phyloP scores from a whole-genome alignment of 2,888 invertebrate species.

The Arctia plantaginis region DNA sequence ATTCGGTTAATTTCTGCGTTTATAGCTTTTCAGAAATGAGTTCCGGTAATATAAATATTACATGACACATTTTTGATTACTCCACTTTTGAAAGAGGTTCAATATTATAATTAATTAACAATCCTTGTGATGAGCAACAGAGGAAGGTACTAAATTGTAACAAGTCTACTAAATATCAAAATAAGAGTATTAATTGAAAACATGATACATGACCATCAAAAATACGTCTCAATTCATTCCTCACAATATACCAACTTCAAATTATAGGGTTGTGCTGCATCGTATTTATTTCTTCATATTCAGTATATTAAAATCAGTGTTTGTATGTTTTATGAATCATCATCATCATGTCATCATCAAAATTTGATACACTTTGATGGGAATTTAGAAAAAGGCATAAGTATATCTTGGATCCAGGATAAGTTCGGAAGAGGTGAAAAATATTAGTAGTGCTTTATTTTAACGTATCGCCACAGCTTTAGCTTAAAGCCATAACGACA shows the following conservation, averaged over 20 bases:
- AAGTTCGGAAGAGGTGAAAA: background rate
- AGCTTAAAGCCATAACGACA: background rate
- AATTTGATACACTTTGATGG: background rate
- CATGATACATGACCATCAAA: slow-evolving; percentile 40
- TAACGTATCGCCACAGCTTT: background rate
- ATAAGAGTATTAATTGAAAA: slow-evolving; percentile 45
- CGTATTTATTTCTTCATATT: background rate
- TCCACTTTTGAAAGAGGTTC: too few relatives aligned
- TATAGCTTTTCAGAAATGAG: background rate
- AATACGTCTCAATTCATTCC: slow-evolving; percentile 43
- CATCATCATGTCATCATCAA: too few relatives aligned
- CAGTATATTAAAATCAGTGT: background rate
- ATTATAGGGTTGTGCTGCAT: slow-evolving; percentile 32
- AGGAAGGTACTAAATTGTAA: background rate
- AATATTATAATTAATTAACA: background rate
- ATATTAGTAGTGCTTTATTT: too few relatives aligned
- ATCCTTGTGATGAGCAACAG: background rate
- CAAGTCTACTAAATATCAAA: slow-evolving; percentile 38
- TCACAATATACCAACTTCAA: slow-evolving; percentile 28
- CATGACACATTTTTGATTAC: background rate
- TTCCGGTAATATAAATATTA: background rate
- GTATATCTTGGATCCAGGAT: background rate
- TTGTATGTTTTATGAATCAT: background rate
- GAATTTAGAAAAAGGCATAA: background rate
- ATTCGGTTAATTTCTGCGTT: background rate